Percentiles rank a stretch among this genome's conserved stretches.
These are phyloP conservation scores for Gymnosoma rotundatum DNA, from an alignment of 2,888 invertebrate species.

Conservation along the genomic window DNA sequence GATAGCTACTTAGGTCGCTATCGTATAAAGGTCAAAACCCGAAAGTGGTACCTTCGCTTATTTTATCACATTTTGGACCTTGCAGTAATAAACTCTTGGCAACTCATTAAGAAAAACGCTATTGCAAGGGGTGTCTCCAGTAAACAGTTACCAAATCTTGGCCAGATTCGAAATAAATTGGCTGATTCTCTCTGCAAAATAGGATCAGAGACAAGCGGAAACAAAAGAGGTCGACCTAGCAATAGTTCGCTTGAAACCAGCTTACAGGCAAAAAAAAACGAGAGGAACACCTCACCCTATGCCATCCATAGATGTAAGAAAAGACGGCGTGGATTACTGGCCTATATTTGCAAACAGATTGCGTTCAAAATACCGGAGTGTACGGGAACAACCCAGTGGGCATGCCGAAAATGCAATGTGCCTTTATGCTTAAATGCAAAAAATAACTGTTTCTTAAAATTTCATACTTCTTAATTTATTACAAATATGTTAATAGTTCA, in stretches of 20 bases:
- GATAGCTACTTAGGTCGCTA: conserved; percentile 6
- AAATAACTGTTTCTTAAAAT: conserved; percentile 11
- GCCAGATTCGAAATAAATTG: too few relatives aligned
- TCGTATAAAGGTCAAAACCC: neutral
- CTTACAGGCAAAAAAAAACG: neutral
- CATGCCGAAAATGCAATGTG: conserved; percentile 23
- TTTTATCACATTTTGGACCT: conserved; percentile 14
- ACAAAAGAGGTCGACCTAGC: conserved; percentile 5
- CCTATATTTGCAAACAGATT: conserved; percentile 33
- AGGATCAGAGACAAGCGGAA: conserved; percentile 6
- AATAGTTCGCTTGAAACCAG: neutral
- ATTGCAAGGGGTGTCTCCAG: conserved; percentile 3
- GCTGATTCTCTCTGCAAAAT: conserved; percentile 13
- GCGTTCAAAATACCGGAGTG: conserved; percentile 27
- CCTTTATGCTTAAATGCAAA: neutral
- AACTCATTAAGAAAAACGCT: neutral
- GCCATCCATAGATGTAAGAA: conserved; percentile 20
- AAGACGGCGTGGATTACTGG: conserved; percentile 11
- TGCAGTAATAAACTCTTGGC: neutral
- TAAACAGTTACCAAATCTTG: conserved; percentile 15
- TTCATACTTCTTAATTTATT: neutral
- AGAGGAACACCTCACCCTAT: conserved; percentile 6
- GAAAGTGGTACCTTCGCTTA: conserved; percentile 23
- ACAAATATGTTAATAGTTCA: neutral
- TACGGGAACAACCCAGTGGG: neutral